Evolutionary conservation across 2,888 invertebrate species (phyloP).

Genomic region (Gastrophysa polygoni): DNA sequence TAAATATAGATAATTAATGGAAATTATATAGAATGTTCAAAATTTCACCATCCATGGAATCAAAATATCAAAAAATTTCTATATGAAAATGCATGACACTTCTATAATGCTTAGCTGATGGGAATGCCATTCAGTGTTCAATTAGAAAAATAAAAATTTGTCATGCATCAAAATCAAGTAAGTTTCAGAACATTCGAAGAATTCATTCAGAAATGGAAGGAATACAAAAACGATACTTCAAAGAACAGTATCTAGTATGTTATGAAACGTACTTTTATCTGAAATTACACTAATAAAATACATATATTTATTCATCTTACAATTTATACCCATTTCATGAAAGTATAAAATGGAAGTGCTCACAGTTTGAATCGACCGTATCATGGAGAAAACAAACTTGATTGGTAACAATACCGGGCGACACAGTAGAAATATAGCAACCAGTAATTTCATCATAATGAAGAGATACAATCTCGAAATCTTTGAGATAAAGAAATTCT

Average conservation of each 20-base stretch:
- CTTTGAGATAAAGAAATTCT: no score
- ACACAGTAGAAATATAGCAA: no score
- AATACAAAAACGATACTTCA: slow-evolving; percentile 11
- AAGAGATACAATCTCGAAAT: no score
- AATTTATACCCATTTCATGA: slow-evolving; percentile 36
- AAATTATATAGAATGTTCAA: background rate
- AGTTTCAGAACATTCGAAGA: slow-evolving; percentile 32
- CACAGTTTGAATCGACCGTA: slow-evolving; percentile 38
- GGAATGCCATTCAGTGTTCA: slow-evolving; percentile 4
- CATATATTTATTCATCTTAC: slow-evolving; percentile 41
- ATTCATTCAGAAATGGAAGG: slow-evolving; percentile 21
- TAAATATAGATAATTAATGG: background rate
- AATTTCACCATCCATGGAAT: background rate
- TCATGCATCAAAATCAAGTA: slow-evolving; percentile 41
- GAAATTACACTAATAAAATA: slow-evolving; percentile 47
- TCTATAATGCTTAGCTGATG: slow-evolving; percentile 1
- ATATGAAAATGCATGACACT: slow-evolving; percentile 9
- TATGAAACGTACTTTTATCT: slow-evolving; percentile 43
- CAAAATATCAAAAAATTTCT: background rate
- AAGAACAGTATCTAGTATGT: slow-evolving; percentile 23
- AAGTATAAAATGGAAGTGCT: slow-evolving; percentile 39
- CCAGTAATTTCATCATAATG: no score
- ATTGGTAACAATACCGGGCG: slow-evolving; percentile 24
- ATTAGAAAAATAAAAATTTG: slow-evolving; percentile 21
- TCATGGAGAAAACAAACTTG: slow-evolving; percentile 21